These are phyloP conservation scores for Phoxinus phoxinus DNA, from an alignment of 2,113 vertebrate genomes.

Conservation along the genomic window DNA sequence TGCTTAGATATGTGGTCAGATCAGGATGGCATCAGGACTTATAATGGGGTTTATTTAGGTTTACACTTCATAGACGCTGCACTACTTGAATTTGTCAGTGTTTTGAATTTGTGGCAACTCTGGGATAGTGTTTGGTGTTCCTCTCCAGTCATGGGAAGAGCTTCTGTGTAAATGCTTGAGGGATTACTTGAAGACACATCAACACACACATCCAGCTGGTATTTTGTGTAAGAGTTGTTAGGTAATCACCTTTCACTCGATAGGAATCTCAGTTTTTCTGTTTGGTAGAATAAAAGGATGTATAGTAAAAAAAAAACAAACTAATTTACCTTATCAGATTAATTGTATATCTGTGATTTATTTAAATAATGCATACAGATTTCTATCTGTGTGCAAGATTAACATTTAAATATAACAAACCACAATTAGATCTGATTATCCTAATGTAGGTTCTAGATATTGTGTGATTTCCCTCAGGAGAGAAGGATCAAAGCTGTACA, in stretches of 20 bases:
- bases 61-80: background rate
- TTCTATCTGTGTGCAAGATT: background rate
- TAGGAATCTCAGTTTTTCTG: background rate
- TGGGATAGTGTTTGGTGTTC: slow-evolving; percentile 6
- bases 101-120: background rate
- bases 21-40: background rate
- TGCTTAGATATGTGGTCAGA: background rate
- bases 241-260: slow-evolving; percentile 10
- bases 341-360: background rate
- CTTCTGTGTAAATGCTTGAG: slow-evolving; percentile 14
- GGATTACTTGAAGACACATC: slow-evolving; percentile 34
- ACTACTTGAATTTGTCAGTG: background rate
- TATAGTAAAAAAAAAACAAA: too few species aligned
- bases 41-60: background rate
- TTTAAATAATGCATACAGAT: background rate
- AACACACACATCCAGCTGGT: slow-evolving; percentile 28
- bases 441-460: background rate
- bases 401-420: background rate
- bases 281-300: background rate
- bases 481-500: slow-evolving; percentile 7
- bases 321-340: background rate
- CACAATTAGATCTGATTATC: background rate
- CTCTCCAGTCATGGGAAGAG: background rate
- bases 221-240: slow-evolving; percentile 6
- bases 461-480: background rate